These are phyloP conservation scores for Napeogenes inachia DNA, from an alignment of 2,888 invertebrate species.

Conservation along the genomic window DNA sequence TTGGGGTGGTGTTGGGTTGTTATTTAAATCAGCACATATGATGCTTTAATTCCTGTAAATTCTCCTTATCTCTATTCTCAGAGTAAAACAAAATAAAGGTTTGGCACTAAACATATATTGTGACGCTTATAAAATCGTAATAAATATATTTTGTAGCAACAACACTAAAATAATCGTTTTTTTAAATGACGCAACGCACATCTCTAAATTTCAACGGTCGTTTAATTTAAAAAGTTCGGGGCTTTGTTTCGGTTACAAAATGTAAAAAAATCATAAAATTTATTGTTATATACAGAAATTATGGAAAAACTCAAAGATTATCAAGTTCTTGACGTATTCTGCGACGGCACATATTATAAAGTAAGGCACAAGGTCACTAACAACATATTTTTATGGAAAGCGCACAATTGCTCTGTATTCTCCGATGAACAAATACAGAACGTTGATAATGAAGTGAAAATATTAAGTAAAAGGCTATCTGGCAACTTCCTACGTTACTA, in stretches of 20 bases:
- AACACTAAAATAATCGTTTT: conserved; percentile 13
- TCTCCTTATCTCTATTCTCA: no score
- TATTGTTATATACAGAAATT: conserved; percentile 44
- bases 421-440: conserved; percentile 65
- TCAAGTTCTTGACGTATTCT: conserved; percentile 72
- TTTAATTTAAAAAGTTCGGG: conserved; percentile 52
- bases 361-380: conserved; percentile 74
- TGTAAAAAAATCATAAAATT: conserved; percentile 48
- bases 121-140: no score
- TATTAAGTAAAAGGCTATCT: conserved; percentile 56
- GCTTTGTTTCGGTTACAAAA: conserved; percentile 70
- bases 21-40: no score
- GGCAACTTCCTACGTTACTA: conserved; percentile 61
- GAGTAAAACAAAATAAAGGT: no score
- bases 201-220: conserved; percentile 60
- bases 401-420: conserved; percentile 65
- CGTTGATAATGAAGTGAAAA: conserved; percentile 65
- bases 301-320: conserved; percentile 67
- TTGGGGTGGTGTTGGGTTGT: no score
- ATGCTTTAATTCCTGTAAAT: no score
- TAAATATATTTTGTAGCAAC: neutral
- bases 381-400: conserved; percentile 73
- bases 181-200: conserved; percentile 29
- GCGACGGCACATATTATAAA: conserved; percentile 72
- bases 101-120: no score